Base-by-base conservation (phyloP, 2,113 vertebrate genomes). In the Gavialis gangeticus region DNA sequence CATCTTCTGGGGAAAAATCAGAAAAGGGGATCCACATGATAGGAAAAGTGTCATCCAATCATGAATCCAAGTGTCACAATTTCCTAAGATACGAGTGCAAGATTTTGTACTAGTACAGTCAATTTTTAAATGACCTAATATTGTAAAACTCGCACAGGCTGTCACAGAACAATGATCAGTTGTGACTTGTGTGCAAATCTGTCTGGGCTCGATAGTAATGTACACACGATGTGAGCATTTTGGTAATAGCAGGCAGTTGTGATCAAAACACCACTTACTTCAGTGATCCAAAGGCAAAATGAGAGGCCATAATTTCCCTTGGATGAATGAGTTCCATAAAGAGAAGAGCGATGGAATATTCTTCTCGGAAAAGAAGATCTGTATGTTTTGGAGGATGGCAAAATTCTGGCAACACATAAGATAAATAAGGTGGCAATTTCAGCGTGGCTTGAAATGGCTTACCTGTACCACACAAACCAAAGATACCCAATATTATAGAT, bases 221-320 rank as follows among this genome's bases (percentile, higher is more conserved):
- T 2, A 6, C 78, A 86, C 91, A 56, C 56, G 34, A 5, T 3
- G 57, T 5, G 3, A 12, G 58, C 77, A 80, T 86, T 94, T 89
- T 62, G 81, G 25, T 75, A 84, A 84, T 3, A 80, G 87, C 55
- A 56, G 89, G 71, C 19, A 6, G 79, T 28, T 84, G 81, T 76
- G 84, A 92, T 75, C 92, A 88, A 92, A 92, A 95, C 54, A 75
- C 57, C 55, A 63, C 85, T 64, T 80, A 81, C 79, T 92, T 80
- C n/a, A 84, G 82, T 56, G 88, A 84, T n/a, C 62, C 1, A 3
- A 86, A 57, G 87, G 54, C 76, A 77, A 64, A 78, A 30, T 2
- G 24, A 71, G 56, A n/a, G n/a, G 78, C 3, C 12, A 4, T 54
- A 54, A 5, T 62, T 90, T 85, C 90, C 84, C 82, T 25, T 18